Percentiles rank a stretch among this genome's conserved stretches.
Conservation (phyloP, 2,113 vertebrate genomes). For the Anarrhichthys ocellatus region DNA sequence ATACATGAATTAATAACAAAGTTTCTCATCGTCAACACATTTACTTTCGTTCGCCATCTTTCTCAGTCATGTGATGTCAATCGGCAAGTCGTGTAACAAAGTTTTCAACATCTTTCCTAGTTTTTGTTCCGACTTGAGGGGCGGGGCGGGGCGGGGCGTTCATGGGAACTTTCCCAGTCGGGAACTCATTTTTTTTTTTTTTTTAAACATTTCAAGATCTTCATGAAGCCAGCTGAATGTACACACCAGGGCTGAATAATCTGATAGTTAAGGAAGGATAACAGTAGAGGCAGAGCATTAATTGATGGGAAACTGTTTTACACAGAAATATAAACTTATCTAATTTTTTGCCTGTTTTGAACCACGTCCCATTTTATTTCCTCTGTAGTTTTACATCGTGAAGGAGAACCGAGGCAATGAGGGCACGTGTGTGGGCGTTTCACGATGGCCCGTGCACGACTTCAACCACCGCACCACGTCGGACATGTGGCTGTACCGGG, state of each 20-base stretch:
- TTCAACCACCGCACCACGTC: slow-evolving; percentile 88
- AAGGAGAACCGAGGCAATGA: slow-evolving; percentile 88
- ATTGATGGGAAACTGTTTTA: background rate
- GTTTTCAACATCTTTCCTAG: too few species aligned
- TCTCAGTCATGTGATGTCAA: too few species aligned
- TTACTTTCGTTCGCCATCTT: too few species aligned
- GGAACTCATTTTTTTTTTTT: too few species aligned
- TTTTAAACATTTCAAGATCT: background rate
- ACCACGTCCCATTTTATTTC: background rate
- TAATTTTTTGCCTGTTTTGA: background rate
- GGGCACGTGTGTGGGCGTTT: slow-evolving; percentile 85
- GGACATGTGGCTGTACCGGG: slow-evolving; percentile 88
- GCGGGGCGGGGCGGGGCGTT: too few species aligned
- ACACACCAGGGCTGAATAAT: too few species aligned
- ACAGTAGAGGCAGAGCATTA: background rate
- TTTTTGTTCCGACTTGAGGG: background rate
- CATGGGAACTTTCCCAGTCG: too few species aligned
- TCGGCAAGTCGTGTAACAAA: too few species aligned
- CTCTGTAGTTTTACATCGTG: slow-evolving; percentile 83
- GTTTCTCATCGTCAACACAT: too few species aligned
- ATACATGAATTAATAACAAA: too few species aligned
- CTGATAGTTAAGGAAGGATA: background rate
- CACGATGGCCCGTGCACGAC: slow-evolving; percentile 86
- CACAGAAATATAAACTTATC: too few species aligned
- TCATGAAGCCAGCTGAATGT: background rate